A percentile compares a stretch with the other conserved stretches of the same genome.
phyloP scores from a whole-genome alignment of 1,140 invertebrate species.

The Stratiolaelaps scimitus region DNA sequence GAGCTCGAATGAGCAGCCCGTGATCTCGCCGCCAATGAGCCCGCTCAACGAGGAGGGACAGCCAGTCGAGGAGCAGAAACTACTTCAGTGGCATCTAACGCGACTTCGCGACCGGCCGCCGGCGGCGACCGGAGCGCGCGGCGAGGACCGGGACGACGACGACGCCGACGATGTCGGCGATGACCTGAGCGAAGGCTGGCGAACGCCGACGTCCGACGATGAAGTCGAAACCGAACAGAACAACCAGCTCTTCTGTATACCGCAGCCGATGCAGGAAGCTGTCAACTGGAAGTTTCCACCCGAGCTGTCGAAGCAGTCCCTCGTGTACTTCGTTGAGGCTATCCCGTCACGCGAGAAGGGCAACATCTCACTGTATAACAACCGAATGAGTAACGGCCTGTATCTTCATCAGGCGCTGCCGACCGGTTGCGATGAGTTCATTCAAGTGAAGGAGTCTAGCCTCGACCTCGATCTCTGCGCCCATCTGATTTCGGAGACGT shows the following conservation, averaged over 20 bases:
- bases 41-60: no score
- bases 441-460: slow-evolving; percentile 6
- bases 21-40: no score
- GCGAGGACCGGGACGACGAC: no score
- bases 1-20: no score
- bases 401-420: slow-evolving; percentile 3
- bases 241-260: slow-evolving; percentile 3
- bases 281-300: slow-evolving; percentile 1
- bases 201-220: no score
- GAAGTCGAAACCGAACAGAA: neutral
- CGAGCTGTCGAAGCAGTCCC: neutral
- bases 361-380: slow-evolving; percentile 19
- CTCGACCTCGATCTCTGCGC: slow-evolving; percentile 20
- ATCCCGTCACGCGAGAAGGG: neutral
- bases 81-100: no score
- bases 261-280: neutral
- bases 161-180: no score
- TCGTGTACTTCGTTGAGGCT: neutral
- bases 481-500: neutral
- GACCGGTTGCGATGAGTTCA: neutral
- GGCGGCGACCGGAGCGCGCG: no score
- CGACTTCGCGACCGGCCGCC: no score
- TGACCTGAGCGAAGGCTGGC: no score
- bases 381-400: neutral
- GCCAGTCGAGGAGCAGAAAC: no score